Evolutionary conservation across 2,113 vertebrate genomes (phyloP).

Genomic region (Scortum barcoo): DNA sequence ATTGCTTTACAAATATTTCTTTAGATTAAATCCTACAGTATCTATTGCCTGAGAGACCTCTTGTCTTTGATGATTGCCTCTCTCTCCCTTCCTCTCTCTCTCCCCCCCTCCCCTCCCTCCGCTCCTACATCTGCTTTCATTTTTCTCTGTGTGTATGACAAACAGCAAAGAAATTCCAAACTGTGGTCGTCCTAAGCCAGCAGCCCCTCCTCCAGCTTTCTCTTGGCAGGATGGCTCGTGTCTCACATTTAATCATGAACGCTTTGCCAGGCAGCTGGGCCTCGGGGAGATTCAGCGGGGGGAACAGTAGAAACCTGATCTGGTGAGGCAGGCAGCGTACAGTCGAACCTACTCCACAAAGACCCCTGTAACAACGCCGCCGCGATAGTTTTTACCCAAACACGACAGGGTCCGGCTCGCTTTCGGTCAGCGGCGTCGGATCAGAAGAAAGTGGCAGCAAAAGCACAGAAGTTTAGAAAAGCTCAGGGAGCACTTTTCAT

Average conservation of each 20-base stretch:
- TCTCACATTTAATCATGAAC: constrained; percentile 83
- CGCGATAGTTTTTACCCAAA: constrained; percentile 44
- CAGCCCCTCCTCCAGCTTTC: constrained; percentile 73
- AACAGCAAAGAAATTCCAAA: constrained; percentile 86
- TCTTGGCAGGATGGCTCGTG: constrained; percentile 82
- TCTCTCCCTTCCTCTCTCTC: constrained; percentile 44
- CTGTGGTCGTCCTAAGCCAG: constrained; percentile 79
- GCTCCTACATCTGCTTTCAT: constrained; percentile 86
- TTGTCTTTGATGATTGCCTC: constrained; percentile 67
- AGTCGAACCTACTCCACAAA: constrained; percentile 69
- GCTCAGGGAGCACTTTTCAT: constrained; percentile 41
- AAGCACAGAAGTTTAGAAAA: constrained; percentile 30
- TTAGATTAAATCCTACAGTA: constrained; percentile 61
- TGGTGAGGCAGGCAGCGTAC: constrained; percentile 57
- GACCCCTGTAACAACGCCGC: constrained; percentile 43
- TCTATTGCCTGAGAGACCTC: constrained; percentile 68
- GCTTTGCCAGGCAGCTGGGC: constrained; percentile 82
- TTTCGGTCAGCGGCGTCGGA: constrained; percentile 37
- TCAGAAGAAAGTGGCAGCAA: constrained; percentile 30
- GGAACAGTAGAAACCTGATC: constrained; percentile 72
- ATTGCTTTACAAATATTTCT: constrained; percentile 59
- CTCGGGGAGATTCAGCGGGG: constrained; percentile 63
- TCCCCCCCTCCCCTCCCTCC: constrained; percentile 48
- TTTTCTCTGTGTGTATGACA: constrained; percentile 85
- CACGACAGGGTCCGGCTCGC: constrained; percentile 26